Evolutionary conservation across 2,888 invertebrate species (phyloP).

Genomic region (Liodrosophila aerea): DNA sequence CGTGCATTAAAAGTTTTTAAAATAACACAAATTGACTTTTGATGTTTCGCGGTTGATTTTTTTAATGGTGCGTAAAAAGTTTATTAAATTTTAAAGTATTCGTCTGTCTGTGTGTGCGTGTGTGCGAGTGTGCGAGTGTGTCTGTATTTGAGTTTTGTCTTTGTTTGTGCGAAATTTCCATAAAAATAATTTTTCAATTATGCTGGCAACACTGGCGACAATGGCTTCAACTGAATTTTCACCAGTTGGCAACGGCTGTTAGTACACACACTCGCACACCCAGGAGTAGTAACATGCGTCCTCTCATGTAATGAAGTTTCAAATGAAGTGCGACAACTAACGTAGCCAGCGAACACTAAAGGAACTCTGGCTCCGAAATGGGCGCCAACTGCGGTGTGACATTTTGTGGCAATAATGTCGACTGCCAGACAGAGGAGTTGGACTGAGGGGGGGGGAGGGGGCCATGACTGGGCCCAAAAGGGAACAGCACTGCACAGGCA

Average conservation of each 20-base stretch:
- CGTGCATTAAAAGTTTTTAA: slow-evolving; percentile 72
- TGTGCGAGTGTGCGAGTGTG: not conserved
- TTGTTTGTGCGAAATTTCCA: slow-evolving; percentile 47
- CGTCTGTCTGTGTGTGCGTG: slow-evolving; percentile 3
- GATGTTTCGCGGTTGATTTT: slow-evolving; percentile 77
- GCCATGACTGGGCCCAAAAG: too few relatives aligned
- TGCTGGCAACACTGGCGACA: slow-evolving; percentile 41
- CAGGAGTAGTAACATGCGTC: slow-evolving; percentile 12
- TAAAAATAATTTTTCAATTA: slow-evolving; percentile 74
- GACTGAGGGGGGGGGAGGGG: slow-evolving; percentile 10
- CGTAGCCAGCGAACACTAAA: slow-evolving; percentile 52
- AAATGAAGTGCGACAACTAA: slow-evolving; percentile 78
- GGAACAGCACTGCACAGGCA: too few relatives aligned
- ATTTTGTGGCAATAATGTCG: slow-evolving; percentile 72
- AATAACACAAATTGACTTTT: slow-evolving; percentile 76
- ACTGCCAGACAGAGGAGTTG: slow-evolving; percentile 17
- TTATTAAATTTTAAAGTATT: slow-evolving; percentile 74
- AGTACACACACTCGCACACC: slow-evolving; percentile 19
- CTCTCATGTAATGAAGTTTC: slow-evolving; percentile 70
- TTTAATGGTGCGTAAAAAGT: slow-evolving; percentile 77
- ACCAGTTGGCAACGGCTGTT: slow-evolving; percentile 53
- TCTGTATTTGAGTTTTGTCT: slow-evolving; percentile 20
- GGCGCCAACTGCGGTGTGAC: slow-evolving; percentile 68
- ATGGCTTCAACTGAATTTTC: slow-evolving; percentile 45
- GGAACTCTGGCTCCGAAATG: slow-evolving; percentile 22